phyloP scores from a whole-genome alignment of 2,797 vertebrate species.

The Picus viridis region DNA sequence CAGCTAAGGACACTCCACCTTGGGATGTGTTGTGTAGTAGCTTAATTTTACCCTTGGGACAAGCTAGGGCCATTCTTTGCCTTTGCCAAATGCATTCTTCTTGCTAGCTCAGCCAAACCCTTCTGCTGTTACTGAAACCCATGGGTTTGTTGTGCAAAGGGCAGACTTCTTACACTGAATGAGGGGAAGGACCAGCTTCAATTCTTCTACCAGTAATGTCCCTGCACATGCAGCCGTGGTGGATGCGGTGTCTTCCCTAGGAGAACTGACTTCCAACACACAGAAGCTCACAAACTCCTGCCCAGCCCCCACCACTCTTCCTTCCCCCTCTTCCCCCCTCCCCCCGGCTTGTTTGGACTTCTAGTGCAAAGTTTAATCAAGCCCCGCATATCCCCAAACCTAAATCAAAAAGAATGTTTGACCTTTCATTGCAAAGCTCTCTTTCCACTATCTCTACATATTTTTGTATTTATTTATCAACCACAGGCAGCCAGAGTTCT shows the following conservation, averaged over 20 bases:
- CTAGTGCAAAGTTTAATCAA: constrained; percentile 41
- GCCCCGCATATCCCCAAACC: neutral
- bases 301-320: too few species aligned
- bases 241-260: neutral
- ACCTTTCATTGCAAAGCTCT: neutral
- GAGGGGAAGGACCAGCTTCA: neutral
- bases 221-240: neutral
- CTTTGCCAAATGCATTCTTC: neutral
- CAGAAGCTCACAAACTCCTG: constrained; percentile 6
- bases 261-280: neutral
- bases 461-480: constrained; percentile 28
- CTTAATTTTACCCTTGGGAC: neutral
- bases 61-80: neutral
- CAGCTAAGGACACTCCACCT: neutral
- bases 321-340: too few species aligned
- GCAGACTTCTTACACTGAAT: neutral
- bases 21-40: neutral
- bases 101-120: neutral
- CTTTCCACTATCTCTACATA: neutral
- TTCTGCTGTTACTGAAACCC: neutral
- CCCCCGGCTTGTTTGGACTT: neutral
- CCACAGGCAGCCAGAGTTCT: neutral
- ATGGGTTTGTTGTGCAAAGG: neutral
- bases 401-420: neutral
- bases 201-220: constrained; percentile 52